phyloP scores from a whole-genome alignment of 2,888 invertebrate genomes.

The Orthonevra nobilis region DNA sequence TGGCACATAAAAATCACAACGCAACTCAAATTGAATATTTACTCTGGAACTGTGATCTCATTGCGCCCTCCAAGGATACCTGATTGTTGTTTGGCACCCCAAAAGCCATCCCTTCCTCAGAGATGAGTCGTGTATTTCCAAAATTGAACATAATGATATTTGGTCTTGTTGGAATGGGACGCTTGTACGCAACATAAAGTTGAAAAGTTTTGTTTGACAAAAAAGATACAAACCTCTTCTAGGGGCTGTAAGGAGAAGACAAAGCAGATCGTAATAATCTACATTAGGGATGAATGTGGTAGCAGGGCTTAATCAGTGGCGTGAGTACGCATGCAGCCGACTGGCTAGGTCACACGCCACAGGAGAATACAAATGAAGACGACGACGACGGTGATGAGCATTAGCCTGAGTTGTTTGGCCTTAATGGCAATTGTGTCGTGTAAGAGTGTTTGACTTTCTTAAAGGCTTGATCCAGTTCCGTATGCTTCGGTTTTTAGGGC shows the following conservation, averaged over 20 bases:
- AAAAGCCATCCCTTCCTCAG: not conserved
- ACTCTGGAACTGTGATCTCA: conserved; percentile 25
- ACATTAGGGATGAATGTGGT: conserved; percentile 11
- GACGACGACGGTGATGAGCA: not conserved
- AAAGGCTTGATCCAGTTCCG: conserved; percentile 15
- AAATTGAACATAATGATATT: conserved; percentile 45
- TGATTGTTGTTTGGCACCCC: not conserved
- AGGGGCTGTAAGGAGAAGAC: not conserved
- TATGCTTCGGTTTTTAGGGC: conserved; percentile 20
- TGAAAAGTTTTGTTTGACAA: conserved; percentile 15
- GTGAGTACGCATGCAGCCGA: conserved; percentile 26
- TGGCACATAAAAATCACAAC: conserved; percentile 48
- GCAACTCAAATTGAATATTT: conserved; percentile 65
- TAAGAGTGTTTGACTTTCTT: conserved; percentile 2
- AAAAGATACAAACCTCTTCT: not conserved
- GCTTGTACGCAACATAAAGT: not conserved
- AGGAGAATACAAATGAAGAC: conserved; percentile 4
- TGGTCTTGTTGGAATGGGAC: too few species aligned
- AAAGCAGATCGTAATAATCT: conserved; percentile 25
- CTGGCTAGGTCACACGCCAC: not conserved
- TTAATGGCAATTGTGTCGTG: conserved; percentile 32
- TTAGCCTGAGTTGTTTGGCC: too few species aligned
- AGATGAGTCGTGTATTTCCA: conserved; percentile 10
- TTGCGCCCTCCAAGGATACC: not conserved
- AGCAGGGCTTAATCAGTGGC: conserved; percentile 36